Evolutionary conservation across 2,888 invertebrate genomes (phyloP).

Genomic region (Priocnemis perturbator): DNA sequence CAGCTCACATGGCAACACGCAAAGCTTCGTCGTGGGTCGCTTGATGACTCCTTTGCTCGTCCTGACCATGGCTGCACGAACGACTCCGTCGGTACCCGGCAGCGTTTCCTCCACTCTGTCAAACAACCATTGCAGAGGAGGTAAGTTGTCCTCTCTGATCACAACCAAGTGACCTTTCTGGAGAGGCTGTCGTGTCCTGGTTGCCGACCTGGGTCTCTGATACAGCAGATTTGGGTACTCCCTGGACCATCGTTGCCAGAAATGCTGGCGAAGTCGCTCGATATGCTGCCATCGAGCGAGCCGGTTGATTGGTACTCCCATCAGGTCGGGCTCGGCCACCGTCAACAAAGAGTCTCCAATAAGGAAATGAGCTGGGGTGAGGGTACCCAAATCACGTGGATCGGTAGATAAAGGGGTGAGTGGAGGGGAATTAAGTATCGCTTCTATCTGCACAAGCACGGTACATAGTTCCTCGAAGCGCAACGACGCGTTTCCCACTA

Average conservation of each 20-base stretch:
- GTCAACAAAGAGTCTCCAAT: not conserved
- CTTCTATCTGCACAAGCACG: constrained; percentile 3
- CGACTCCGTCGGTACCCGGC: not conserved
- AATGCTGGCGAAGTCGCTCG: constrained; percentile 1
- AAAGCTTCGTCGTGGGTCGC: not conserved
- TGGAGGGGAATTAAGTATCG: not conserved
- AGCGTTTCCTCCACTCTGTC: not conserved
- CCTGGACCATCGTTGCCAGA: not conserved
- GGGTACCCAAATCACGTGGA: not conserved
- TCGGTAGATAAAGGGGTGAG: not conserved
- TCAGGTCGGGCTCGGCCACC: not conserved
- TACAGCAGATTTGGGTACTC: not conserved
- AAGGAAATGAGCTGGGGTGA: not conserved
- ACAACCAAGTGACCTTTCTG: not conserved
- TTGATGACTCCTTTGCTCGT: not conserved
- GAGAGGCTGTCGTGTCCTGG: not conserved
- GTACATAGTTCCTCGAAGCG: not conserved
- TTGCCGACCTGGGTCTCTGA: not conserved
- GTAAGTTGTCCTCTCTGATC: not conserved
- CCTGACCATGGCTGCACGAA: not conserved
- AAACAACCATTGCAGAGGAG: not conserved
- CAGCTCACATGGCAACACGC: not conserved
- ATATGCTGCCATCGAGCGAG: not conserved
- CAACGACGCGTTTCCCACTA: not conserved
- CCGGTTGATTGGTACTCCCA: not conserved